These are phyloP conservation scores for Micoletzkya japonica DNA, from an alignment of 2,888 invertebrate species.

Conservation along the genomic window DNA sequence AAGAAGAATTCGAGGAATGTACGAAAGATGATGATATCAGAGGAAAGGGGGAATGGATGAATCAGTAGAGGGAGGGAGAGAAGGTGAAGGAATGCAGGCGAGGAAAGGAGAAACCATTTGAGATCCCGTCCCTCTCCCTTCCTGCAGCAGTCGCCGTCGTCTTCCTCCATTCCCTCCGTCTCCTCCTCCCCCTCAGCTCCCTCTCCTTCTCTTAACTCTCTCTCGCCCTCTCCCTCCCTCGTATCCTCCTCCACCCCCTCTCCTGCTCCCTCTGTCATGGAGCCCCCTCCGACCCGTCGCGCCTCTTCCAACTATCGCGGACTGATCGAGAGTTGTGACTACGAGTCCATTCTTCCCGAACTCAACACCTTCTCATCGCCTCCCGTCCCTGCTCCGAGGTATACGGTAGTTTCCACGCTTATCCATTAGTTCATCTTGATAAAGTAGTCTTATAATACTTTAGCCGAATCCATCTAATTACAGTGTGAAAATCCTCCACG, in stretches of 20 bases:
- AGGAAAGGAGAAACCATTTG: neutral
- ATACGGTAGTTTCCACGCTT: neutral
- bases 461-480: too few species aligned
- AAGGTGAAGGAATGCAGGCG: neutral
- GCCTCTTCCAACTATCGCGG: constrained; percentile 37
- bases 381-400: constrained; percentile 18
- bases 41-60: neutral
- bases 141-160: neutral
- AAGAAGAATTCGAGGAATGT: neutral
- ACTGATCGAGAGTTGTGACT: constrained; percentile 24
- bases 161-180: constrained; percentile 4
- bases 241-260: constrained; percentile 31
- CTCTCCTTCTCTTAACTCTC: neutral
- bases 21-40: neutral
- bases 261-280: constrained; percentile 32
- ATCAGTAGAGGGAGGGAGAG: neutral
- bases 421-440: neutral
- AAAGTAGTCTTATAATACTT: too few species aligned
- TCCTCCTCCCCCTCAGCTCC: constrained; percentile 8
- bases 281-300: constrained; percentile 20
- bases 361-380: constrained; percentile 16
- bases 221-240: constrained; percentile 12
- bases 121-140: neutral
- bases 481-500: too few species aligned
- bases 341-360: constrained; percentile 27